Conservation (phyloP, 2,888 invertebrate genomes). For the Palloptera scutellata region DNA sequence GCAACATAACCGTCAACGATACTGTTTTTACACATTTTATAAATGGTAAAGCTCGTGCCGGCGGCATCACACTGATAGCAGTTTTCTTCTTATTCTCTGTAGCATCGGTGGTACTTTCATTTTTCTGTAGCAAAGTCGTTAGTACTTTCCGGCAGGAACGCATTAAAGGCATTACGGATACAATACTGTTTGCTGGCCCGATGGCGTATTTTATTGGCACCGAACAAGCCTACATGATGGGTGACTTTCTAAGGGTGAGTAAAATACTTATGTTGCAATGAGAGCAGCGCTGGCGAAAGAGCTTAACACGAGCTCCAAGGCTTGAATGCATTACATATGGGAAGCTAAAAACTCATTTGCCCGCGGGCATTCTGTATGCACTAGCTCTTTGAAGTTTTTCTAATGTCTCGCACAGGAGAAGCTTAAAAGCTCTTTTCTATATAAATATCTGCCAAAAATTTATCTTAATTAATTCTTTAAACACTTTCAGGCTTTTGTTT, state of each 20-base stretch:
- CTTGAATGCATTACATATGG: too few species aligned
- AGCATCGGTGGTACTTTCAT: slow-evolving; percentile 64
- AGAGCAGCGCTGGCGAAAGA: too few species aligned
- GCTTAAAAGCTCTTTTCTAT: too few species aligned
- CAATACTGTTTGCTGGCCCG: slow-evolving; percentile 75
- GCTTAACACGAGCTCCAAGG: too few species aligned
- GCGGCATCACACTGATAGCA: slow-evolving; percentile 54
- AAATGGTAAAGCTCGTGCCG: slow-evolving; percentile 49
- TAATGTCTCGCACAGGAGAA: too few species aligned
- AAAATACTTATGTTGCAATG: neutral
- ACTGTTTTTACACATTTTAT: slow-evolving; percentile 55
- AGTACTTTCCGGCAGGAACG: slow-evolving; percentile 63
- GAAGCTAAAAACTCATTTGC: too few species aligned
- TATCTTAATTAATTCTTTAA: neutral
- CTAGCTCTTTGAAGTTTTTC: too few species aligned
- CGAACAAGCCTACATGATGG: slow-evolving; percentile 85
- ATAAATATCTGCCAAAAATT: too few species aligned
- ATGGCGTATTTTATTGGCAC: slow-evolving; percentile 83
- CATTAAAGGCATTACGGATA: slow-evolving; percentile 65
- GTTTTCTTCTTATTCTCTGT: slow-evolving; percentile 64
- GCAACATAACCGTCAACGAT: slow-evolving; percentile 37
- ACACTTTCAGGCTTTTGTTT: slow-evolving; percentile 77
- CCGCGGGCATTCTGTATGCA: too few species aligned
- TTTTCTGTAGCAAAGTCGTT: slow-evolving; percentile 65
- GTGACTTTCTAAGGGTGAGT: slow-evolving; percentile 80